Evolutionary conservation across 2,888 invertebrate species (phyloP), one percentile per base, ranked within the genome.

Genomic region (Eudemis profundana): DNA sequence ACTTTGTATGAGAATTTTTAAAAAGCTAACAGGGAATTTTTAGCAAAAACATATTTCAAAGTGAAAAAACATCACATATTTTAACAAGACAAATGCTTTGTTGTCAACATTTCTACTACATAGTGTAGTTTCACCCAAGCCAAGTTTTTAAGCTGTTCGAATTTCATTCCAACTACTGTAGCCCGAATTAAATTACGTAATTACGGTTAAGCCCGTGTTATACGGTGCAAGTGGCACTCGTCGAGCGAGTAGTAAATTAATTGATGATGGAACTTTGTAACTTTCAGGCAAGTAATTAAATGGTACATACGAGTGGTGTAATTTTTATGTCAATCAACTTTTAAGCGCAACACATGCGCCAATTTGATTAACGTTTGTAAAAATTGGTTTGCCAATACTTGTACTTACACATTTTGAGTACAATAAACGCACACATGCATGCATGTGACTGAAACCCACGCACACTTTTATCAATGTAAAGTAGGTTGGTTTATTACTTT

Each of bases 131-230:
- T 50, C 50, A 42, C 36, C 38, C 21, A 46, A 51, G 17, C 38
- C 46, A 17, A 47, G 19, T 53, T 60, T 64, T 60, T 53, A 60
- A 57, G 47, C 40, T 38, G 59, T 46, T 36, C 46, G 47, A 60
- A 59, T 59, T 54, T 54, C 33, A 53, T 60, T 47, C 29, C 17
- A 14, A 57, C 33, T 46, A 46, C 23, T 17, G 59, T 36, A 44
- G 50, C 23, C 44, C 50, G 7, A 59, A 64, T 64, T 36, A 46
- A 64, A 64, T 64, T 44, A 64, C 50, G 19, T 17, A 42, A 56
- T 29, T 19, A 40, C 15, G 46, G 51, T 40, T 42, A 53, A 38
- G 59, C 51, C 19, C 44, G 14, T 27, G 36, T 12, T 59, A 59
- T 44, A 44, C n/a, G 27, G 19, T 15, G 53, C 46, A 21, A 65